Evolutionary conservation across 1,140 invertebrate genomes (phyloP), one percentile per base, ranked within the genome.

Genomic region (Nasonia vitripennis): DNA sequence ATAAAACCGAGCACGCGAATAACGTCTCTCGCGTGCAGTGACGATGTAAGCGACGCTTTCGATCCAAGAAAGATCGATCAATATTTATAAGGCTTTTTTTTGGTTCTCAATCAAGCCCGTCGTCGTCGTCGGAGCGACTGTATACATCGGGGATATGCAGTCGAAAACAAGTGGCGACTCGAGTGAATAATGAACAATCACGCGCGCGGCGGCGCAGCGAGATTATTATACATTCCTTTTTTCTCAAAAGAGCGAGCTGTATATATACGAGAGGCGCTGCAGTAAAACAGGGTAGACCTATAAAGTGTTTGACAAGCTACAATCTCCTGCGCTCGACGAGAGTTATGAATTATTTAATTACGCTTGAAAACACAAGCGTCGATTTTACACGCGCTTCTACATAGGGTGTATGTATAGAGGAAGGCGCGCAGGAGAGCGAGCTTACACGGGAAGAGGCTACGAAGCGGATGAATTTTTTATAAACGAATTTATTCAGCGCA

Each of bases 21-120:
- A 68, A 80, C 67, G 45, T 70, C 55, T 62, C 70, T 20, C 79
- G 34, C 31, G 11, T 27, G 34, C 10, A 68, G 31, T 68, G 27
- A 51, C 2, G 10, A 11, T 51, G 14, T 51, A 41, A 4, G 41
- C 41, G 9, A 45, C 41, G 41, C 67, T 71, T 12, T 55, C 78
- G 31, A 75, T 77, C 31, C 10, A 23, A 45, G 41, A 45, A 45
- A 10, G 41, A 45, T 83, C 73, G 81, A 83, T 83, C 77, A 77
- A 83, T 83, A 83, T 83, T 75, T 77, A 83, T 83, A 83, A 77
- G 81, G 48, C 9, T 45, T 11, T 17, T 74, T 68, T 62, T 45
- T 34, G 74, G 12, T n/a, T 34, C 70, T 34, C 81, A 62, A 75
- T 82, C 70, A 75, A 82, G 14, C 68, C 20, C 67, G 34, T 31